Evolutionary conservation across 2,888 invertebrate genomes (phyloP).

Genomic region (Mimachlamys varia): DNA sequence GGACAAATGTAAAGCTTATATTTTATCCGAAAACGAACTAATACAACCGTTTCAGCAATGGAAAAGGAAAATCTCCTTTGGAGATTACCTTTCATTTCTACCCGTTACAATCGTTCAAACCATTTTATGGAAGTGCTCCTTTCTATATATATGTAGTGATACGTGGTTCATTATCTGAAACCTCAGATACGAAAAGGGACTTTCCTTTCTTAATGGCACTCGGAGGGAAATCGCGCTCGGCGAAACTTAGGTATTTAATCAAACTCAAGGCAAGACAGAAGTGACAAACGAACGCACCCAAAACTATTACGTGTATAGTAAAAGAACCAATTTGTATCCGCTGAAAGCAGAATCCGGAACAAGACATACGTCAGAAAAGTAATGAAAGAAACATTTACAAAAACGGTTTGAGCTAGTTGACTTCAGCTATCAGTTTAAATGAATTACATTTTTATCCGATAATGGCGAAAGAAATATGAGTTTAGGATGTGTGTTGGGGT

Average conservation of each 20-base stretch:
- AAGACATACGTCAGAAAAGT: slow-evolving; percentile 21
- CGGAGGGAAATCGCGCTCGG: neutral
- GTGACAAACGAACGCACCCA: slow-evolving; percentile 13
- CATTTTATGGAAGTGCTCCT: slow-evolving; percentile 4
- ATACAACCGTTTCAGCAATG: neutral
- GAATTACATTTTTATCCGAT: slow-evolving; percentile 32
- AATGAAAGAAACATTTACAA: slow-evolving; percentile 21
- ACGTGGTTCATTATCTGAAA: slow-evolving; percentile 9
- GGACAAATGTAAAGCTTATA: too few relatives aligned
- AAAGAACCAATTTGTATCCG: slow-evolving; percentile 32
- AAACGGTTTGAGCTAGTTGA: slow-evolving; percentile 34
- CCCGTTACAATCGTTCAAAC: neutral
- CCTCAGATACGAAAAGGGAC: neutral
- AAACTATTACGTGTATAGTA: slow-evolving; percentile 30
- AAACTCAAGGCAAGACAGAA: slow-evolving; percentile 21
- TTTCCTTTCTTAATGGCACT: slow-evolving; percentile 10
- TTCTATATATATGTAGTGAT: neutral
- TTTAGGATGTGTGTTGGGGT: slow-evolving; percentile 23
- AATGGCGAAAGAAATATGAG: slow-evolving; percentile 34
- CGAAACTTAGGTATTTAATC: slow-evolving; percentile 33
- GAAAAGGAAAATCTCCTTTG: neutral
- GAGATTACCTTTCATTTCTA: neutral
- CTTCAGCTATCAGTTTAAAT: slow-evolving; percentile 2
- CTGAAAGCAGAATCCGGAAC: slow-evolving; percentile 30
- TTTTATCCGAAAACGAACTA: too few relatives aligned